These are phyloP conservation scores for Pollenia angustigena DNA, from an alignment of 2,888 invertebrate species.

Conservation along the genomic window DNA sequence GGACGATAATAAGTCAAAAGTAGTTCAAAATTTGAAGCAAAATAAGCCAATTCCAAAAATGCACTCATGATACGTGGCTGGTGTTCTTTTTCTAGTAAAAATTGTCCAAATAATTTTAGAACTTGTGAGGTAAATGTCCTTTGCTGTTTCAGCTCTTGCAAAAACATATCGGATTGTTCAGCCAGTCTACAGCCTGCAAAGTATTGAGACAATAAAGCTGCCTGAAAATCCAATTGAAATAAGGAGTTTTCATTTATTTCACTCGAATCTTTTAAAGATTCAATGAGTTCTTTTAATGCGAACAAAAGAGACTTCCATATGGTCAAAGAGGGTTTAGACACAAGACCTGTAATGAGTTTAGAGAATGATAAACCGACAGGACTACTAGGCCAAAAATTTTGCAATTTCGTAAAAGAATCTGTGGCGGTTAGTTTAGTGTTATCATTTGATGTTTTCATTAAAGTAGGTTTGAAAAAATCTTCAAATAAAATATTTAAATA, in stretches of 20 bases:
- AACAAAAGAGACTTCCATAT: constrained; percentile 82
- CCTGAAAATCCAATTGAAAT: constrained; percentile 81
- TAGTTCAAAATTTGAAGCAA: constrained; percentile 79
- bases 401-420: constrained; percentile 75
- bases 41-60: constrained; percentile 80
- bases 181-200: constrained; percentile 80
- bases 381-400: constrained; percentile 80
- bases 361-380: constrained; percentile 80
- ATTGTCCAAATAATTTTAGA: constrained; percentile 79
- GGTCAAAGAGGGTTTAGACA: constrained; percentile 82
- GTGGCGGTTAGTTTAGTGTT: constrained; percentile 26
- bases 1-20: constrained; percentile 80
- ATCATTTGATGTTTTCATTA: constrained; percentile 5
- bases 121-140: constrained; percentile 76
- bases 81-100: constrained; percentile 80
- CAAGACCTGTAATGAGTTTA: constrained; percentile 79
- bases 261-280: constrained; percentile 22
- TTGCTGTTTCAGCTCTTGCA: constrained; percentile 76
- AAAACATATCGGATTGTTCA: constrained; percentile 81
- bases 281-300: constrained; percentile 78
- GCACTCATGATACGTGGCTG: constrained; percentile 82
- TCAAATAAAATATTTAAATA: constrained; percentile 76
- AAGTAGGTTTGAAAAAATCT: constrained; percentile 74
- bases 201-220: constrained; percentile 81
- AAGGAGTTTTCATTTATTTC: constrained; percentile 76